These are phyloP conservation scores for Drosophila simulans DNA, from an alignment of 1,140 invertebrate genomes.

Conservation along the genomic window DNA sequence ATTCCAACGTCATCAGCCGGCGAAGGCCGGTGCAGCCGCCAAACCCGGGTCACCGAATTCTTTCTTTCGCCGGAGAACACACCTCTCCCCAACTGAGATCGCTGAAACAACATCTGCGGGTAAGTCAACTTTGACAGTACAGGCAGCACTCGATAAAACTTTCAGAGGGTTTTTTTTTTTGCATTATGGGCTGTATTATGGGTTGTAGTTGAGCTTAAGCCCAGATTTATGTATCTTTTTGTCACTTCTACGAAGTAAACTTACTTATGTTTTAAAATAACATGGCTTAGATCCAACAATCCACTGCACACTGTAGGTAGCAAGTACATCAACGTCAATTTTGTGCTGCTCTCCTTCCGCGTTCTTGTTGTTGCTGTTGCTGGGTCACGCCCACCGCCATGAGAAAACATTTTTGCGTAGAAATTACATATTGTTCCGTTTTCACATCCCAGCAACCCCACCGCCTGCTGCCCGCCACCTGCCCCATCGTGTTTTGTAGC, in stretches of 20 bases:
- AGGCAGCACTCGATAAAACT: slow-evolving; percentile 13
- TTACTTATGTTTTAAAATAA: too few species aligned
- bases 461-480: slow-evolving; percentile 2
- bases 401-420: slow-evolving; percentile 52
- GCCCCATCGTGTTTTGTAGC: slow-evolving; percentile 5
- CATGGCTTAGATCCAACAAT: too few species aligned
- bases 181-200: too few species aligned
- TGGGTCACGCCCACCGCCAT: slow-evolving; percentile 29
- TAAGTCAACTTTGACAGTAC: slow-evolving; percentile 27
- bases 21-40: slow-evolving; percentile 28
- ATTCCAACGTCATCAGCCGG: slow-evolving; percentile 43
- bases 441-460: slow-evolving; percentile 22
- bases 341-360: slow-evolving; percentile 17
- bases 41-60: slow-evolving; percentile 39
- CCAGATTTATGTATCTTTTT: not conserved
- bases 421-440: slow-evolving; percentile 55
- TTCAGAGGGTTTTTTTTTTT: too few species aligned
- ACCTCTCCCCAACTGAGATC: not conserved
- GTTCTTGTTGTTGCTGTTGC: slow-evolving; percentile 17
- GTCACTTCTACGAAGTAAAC: too few species aligned
- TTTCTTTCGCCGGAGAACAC: slow-evolving; percentile 1
- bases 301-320: slow-evolving; percentile 15
- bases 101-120: slow-evolving; percentile 5
- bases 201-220: not conserved
- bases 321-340: slow-evolving; percentile 40